These are phyloP conservation scores for Potorous gilbertii DNA, from an alignment of 2,797 vertebrate genomes.

Conservation along the genomic window DNA sequence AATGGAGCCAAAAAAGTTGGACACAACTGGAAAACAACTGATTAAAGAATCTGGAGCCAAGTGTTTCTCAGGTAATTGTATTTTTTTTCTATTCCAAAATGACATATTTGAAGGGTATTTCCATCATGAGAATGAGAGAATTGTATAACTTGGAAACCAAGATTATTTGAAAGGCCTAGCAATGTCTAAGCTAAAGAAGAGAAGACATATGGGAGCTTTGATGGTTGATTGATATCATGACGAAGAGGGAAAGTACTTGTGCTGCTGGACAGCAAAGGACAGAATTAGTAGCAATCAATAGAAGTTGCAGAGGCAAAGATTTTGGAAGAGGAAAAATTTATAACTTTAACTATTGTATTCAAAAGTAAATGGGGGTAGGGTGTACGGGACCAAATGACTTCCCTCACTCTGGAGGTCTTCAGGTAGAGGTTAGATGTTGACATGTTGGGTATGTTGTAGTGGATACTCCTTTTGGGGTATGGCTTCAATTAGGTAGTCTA, in stretches of 20 bases:
- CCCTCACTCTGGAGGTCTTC: background rate
- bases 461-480: background rate
- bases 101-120: constrained; percentile 2
- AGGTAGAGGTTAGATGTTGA: background rate
- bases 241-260: background rate
- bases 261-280: background rate
- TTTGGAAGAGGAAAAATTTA: background rate
- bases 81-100: background rate
- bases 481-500: background rate
- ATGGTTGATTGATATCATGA: background rate
- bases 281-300: background rate
- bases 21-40: background rate
- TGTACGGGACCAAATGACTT: background rate
- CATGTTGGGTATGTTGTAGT: background rate
- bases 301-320: background rate
- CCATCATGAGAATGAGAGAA: constrained; percentile 10
- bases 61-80: background rate
- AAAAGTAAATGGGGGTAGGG: background rate
- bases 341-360: background rate
- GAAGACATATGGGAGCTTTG: background rate
- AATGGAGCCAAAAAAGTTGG: background rate
- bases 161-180: background rate
- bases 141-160: background rate
- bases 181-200: background rate
- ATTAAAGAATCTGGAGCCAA: background rate